A percentile compares a stretch with the other conserved stretches of the same genome.
phyloP scores from a whole-genome alignment of 2,888 invertebrate species.

The Sisyra terminalis region DNA sequence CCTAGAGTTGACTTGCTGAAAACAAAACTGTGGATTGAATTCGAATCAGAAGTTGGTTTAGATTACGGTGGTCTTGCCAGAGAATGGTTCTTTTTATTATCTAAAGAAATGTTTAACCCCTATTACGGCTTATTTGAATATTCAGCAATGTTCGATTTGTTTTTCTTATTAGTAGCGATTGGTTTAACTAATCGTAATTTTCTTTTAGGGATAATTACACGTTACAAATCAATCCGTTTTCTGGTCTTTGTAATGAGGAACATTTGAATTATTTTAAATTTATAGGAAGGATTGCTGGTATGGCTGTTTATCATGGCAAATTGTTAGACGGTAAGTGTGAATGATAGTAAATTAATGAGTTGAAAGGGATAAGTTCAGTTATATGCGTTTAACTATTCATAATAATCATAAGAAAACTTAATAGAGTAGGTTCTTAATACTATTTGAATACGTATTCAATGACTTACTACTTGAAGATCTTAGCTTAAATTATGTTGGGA shows the following conservation, averaged over 20 bases:
- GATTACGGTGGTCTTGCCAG: constrained; percentile 95
- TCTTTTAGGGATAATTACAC: constrained; percentile 84
- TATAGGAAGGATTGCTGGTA: constrained; percentile 93
- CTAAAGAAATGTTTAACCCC: constrained; percentile 99
- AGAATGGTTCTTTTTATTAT: constrained; percentile 97
- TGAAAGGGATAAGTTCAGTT: no score
- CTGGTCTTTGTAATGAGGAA: constrained; percentile 94
- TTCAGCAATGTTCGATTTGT: constrained; percentile 75
- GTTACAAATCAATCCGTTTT: constrained; percentile 95
- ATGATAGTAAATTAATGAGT: no score
- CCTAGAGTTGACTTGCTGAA: constrained; percentile 83
- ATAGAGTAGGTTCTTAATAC: no score
- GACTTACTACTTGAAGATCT: no score
- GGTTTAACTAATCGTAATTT: constrained; percentile 8
- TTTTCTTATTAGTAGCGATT: not conserved
- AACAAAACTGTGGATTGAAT: constrained; percentile 97
- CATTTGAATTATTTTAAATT: constrained; percentile 97
- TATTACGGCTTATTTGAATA: constrained; percentile 99
- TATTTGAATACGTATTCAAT: no score
- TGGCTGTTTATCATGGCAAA: constrained; percentile 99
- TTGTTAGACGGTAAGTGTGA: constrained; percentile 67
- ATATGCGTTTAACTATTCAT: no score
- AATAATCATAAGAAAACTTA: no score
- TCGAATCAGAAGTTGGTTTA: constrained; percentile 90
- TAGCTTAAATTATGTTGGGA: no score